phyloP scores from a whole-genome alignment of 2,888 invertebrate species.

The Meghimatium bilineatum region DNA sequence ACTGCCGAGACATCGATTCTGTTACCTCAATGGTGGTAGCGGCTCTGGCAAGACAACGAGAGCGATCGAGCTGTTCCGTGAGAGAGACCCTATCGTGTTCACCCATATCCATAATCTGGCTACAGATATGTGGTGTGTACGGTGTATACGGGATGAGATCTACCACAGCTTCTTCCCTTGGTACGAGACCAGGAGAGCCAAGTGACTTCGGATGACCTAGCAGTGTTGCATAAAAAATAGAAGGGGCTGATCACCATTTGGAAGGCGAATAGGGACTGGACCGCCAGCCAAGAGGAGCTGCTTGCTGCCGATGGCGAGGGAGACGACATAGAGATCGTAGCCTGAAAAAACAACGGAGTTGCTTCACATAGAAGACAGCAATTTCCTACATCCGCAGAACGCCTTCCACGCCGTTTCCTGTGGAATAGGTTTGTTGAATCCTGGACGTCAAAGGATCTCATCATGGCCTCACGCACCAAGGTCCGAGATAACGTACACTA shows the following conservation, averaged over 20 bases:
- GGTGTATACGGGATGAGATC: constrained; percentile 6
- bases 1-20: constrained; percentile 6
- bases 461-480: neutral
- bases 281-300: neutral
- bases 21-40: constrained; percentile 16
- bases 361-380: neutral
- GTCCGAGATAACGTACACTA: neutral
- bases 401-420: neutral
- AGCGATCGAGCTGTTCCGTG: constrained; percentile 18
- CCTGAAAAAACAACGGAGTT: neutral
- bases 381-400: neutral
- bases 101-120: constrained; percentile 8
- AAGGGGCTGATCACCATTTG: neutral
- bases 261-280: neutral
- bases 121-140: neutral
- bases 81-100: constrained; percentile 1
- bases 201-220: neutral
- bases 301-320: neutral
- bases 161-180: constrained; percentile 24
- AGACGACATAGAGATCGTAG: neutral
- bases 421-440: constrained; percentile 8
- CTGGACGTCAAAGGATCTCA: constrained; percentile 2
- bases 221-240: neutral
- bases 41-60: constrained; percentile 17
- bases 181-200: neutral